Evolutionary conservation across 2,113 vertebrate genomes (phyloP).

Genomic region (Spea bombifrons): DNA sequence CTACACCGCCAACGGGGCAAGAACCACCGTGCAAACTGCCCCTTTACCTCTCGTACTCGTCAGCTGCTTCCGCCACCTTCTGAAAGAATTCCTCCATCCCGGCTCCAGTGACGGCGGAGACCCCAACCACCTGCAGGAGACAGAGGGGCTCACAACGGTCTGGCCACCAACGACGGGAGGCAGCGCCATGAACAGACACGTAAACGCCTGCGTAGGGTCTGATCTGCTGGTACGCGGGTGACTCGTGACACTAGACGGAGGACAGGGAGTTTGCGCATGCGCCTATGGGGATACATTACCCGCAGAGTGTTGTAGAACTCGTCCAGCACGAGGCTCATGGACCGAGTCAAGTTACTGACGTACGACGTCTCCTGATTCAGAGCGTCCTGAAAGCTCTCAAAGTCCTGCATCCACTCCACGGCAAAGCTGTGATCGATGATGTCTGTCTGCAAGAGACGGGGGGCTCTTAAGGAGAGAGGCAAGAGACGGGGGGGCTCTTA

Average conservation of each 20-base stretch:
- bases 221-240: too few species aligned
- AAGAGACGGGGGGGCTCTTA: too few species aligned
- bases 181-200: background rate
- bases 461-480: too few species aligned
- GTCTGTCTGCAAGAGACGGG: constrained; percentile 73
- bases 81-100: constrained; percentile 85
- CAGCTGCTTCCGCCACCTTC: constrained; percentile 80
- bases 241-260: background rate
- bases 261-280: background rate
- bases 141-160: too few species aligned
- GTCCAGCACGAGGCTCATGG: constrained; percentile 95
- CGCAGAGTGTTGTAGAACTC: constrained; percentile 90
- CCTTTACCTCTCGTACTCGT: constrained; percentile 90
- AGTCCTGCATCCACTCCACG: constrained; percentile 98
- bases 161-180: background rate
- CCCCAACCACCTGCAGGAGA: constrained; percentile 83
- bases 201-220: background rate
- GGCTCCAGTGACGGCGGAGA: constrained; percentile 84
- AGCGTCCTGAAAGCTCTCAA: constrained; percentile 92
- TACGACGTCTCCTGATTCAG: constrained; percentile 92
- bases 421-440: constrained; percentile 96
- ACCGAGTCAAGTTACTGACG: constrained; percentile 91
- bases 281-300: constrained; percentile 58
- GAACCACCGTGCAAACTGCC: too few species aligned
- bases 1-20: too few species aligned